Evolutionary conservation across 30 jellyfish, hydroid and myxozoan species (phyloP), one percentile per base, ranked within the genome.

Genomic region (Clytia hemisphaerica): DNA sequence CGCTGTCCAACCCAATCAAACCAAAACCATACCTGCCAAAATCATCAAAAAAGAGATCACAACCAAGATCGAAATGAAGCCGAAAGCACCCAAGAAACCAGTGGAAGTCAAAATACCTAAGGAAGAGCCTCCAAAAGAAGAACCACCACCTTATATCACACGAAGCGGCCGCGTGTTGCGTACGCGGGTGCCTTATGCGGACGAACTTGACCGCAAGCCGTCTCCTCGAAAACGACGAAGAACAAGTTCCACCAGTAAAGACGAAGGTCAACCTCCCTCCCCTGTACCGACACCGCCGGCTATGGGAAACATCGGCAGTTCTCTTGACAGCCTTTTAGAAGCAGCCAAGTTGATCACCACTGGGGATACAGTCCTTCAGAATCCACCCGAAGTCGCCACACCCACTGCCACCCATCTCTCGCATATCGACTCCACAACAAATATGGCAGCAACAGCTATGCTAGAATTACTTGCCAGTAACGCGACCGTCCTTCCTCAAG

Each of bases 131-230:
- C n/a, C n/a, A n/a, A n/a, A n/a, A n/a, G n/a, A n/a, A n/a, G n/a
- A n/a, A 51, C 66, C 66, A 22, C 19, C 16, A 5, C 70, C 70
- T 9, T 57, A 57, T 29, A 44, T 57, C 1, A 57, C 70, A 9
- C 36, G 70, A 57, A 57, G 70, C 35, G 70, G 70, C 6, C 5
- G 70, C 25, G 70, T 57, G 51, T 57, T 57, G 42, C 25, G 33
- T 5, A 57, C 25, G 19, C 27, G 70, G 16, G 14, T 16, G 7
- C 42, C 70, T 6, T 57, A 21, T 57, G 27, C 70, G 19, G 70
- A 57, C 35, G 70, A 57, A 6, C 42, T n/a, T 25, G 70, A 57
- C 42, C 25, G 30, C 7, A 57, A 31, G 30, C 25, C 35, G 7
- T n/a, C 42, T 4, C 70, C 66, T n/a, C 21, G 38, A n/a, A 28